phyloP scores from a whole-genome alignment of 2,888 invertebrate species.

The Melipona bicolor region DNA sequence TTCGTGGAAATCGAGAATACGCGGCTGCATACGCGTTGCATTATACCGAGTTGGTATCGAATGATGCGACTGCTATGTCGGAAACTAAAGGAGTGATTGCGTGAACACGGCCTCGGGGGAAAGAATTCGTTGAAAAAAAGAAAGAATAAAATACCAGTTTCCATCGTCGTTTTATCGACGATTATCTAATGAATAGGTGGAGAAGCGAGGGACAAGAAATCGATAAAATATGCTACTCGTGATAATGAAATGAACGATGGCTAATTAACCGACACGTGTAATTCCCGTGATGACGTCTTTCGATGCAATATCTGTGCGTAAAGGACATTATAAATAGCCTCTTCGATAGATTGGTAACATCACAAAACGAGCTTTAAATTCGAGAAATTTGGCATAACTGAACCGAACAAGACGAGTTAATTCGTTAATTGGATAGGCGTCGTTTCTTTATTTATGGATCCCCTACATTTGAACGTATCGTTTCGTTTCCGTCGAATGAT shows the following conservation, averaged over 20 bases:
- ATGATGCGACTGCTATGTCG: slow-evolving; percentile 4
- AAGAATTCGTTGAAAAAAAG: background rate
- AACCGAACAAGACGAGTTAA: background rate
- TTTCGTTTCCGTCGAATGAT: background rate
- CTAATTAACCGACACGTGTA: slow-evolving; percentile 17
- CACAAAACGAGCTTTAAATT: background rate
- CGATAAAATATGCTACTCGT: background rate
- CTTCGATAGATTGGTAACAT: background rate
- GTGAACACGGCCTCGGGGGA: background rate
- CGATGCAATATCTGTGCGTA: slow-evolving; percentile 19
- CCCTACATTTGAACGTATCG: background rate
- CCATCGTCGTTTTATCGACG: background rate
- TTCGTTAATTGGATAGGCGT: background rate
- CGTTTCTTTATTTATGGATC: background rate
- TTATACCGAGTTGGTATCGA: slow-evolving; percentile 23
- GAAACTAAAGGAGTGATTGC: background rate
- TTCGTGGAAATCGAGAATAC: slow-evolving; percentile 55
- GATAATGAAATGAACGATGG: background rate
- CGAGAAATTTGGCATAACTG: no score
- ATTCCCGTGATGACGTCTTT: slow-evolving; percentile 31
- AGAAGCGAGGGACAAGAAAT: no score
- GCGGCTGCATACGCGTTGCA: slow-evolving; percentile 21
- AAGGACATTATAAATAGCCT: background rate
- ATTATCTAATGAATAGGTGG: slow-evolving; percentile 7
- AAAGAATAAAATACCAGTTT: background rate